Evolutionary conservation across 2,797 vertebrate genomes (phyloP).

Genomic region (Peromyscus melanophrys): DNA sequence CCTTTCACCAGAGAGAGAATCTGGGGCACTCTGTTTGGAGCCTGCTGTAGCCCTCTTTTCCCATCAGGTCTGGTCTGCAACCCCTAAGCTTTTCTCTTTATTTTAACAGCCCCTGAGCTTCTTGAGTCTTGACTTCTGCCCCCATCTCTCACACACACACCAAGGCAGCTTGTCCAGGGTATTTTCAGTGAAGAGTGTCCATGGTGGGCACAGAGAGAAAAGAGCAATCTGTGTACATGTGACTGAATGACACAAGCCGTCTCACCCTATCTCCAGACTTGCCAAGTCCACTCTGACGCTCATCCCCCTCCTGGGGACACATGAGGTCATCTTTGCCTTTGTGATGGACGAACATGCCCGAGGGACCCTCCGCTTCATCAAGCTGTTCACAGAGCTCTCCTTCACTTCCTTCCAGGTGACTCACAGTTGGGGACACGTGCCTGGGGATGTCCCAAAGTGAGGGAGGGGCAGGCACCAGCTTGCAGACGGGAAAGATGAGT

Average conservation of each 20-base stretch:
- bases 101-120: background rate
- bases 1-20: background rate
- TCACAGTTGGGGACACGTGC: background rate
- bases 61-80: background rate
- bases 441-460: background rate
- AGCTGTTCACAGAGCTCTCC: slow-evolving; percentile 97
- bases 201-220: background rate
- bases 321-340: slow-evolving; percentile 98
- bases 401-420: slow-evolving; percentile 98
- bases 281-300: slow-evolving; percentile 98
- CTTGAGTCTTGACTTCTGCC: background rate
- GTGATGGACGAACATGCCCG: slow-evolving; percentile 97
- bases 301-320: slow-evolving; percentile 98
- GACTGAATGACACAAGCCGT: background rate
- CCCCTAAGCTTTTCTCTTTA: background rate
- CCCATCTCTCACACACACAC: background rate
- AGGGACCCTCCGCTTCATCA: slow-evolving; percentile 95
- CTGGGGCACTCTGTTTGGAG: background rate
- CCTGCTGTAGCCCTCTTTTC: rapidly evolving
- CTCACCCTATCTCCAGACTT: slow-evolving; percentile 89
- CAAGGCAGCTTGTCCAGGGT: background rate
- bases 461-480: background rate
- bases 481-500: background rate
- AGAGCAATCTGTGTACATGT: background rate
- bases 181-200: background rate